A percentile compares a stretch with the other conserved stretches of the same genome.
phyloP scores from a whole-genome alignment of 2,113 vertebrate species.

The Phyllostomus discolor region DNA sequence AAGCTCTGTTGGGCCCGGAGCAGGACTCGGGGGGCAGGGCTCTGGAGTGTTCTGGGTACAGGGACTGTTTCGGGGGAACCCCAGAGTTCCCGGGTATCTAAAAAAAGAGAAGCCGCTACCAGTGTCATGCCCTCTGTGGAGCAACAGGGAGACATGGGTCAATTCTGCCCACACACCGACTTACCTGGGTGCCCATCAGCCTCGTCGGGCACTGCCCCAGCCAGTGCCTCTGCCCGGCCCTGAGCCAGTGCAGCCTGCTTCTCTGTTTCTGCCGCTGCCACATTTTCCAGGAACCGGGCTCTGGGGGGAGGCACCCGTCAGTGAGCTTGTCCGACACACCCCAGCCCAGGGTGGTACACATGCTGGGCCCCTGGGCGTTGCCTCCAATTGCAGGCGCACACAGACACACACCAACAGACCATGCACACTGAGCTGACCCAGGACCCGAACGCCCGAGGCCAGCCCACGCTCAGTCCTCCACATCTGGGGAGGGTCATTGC shows the following conservation, averaged over 20 bases:
- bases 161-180: accelerated
- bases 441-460: background rate
- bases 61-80: conserved; percentile 30
- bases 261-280: conserved; percentile 88
- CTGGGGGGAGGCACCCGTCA: conserved; percentile 77
- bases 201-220: conserved; percentile 28
- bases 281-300: conserved; percentile 89
- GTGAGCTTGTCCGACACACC: background rate
- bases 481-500: background rate
- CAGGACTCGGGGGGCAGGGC: conserved; percentile 55
- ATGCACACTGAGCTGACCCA: conserved; percentile 53
- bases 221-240: conserved; percentile 72
- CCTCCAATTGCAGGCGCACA: conserved; percentile 51
- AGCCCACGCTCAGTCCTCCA: background rate
- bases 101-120: background rate
- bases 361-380: conserved; percentile 20
- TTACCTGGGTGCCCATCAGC: conserved; percentile 48
- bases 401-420: conserved; percentile 40
- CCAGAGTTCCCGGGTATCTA: background rate
- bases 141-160: background rate
- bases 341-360: background rate
- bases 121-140: background rate
- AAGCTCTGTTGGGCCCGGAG: conserved; percentile 82
- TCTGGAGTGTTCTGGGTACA: conserved; percentile 28
- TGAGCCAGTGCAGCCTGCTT: conserved; percentile 81